Conservation (phyloP, 1,140 invertebrate genomes). For the Metaphire vulgaris region DNA sequence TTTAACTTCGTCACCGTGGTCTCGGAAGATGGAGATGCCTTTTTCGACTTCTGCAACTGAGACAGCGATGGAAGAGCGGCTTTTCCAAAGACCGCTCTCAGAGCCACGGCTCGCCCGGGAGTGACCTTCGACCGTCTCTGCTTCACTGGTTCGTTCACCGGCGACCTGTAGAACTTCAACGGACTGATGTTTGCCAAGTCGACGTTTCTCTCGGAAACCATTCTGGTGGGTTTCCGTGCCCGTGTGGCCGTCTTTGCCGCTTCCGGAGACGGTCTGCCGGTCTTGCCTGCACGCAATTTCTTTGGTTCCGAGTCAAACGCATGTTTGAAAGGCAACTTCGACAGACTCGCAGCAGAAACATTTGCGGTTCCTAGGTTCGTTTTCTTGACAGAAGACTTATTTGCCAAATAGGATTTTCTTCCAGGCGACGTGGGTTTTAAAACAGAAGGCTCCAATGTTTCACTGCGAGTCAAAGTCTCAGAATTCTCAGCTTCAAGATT, state of each 20-base stretch:
- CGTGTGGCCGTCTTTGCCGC: not conserved
- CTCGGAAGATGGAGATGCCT: too few relatives aligned
- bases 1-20: too few relatives aligned
- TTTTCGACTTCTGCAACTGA: not conserved
- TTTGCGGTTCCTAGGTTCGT: too few relatives aligned
- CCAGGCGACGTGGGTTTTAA: too few relatives aligned
- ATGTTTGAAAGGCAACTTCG: not conserved
- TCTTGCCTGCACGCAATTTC: not conserved
- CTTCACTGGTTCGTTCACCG: not conserved
- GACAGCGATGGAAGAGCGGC: slow-evolving; percentile 32
- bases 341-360: not conserved
- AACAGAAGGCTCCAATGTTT: too few relatives aligned
- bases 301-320: not conserved
- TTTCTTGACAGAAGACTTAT: too few relatives aligned
- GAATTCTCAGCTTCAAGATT: too few relatives aligned
- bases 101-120: slow-evolving; percentile 37
- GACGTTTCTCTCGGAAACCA: not conserved
- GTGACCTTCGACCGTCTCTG: slow-evolving; percentile 19
- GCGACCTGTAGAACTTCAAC: not conserved
- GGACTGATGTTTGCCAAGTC: not conserved
- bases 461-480: too few relatives aligned
- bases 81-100: slow-evolving; percentile 42
- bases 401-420: too few relatives aligned
- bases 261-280: not conserved
- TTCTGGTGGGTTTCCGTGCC: not conserved